Evolutionary conservation across 2,797 vertebrate species (phyloP), one percentile per base, ranked within the genome.

Genomic region (Melopsittacus undulatus): DNA sequence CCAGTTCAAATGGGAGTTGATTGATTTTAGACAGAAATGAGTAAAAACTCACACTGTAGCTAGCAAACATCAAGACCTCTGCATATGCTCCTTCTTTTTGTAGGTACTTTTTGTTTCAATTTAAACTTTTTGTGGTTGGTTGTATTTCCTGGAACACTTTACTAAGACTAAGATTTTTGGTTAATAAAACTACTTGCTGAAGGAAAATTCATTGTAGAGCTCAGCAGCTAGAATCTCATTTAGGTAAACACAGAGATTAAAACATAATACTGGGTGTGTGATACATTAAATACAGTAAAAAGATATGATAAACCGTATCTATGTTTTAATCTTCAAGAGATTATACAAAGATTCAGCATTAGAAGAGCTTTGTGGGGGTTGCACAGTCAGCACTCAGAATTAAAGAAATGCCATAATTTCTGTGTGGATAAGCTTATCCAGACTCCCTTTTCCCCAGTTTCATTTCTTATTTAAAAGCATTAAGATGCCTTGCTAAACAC

Each of bases 91-190:
- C 13, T 48, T 26, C 2, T 52, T 77, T 67, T 48, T 67, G 23
- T 26, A 52, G 17, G 12, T 49, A 40, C 4, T 20, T 32, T 79
- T 79, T 61, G 30, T 87, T 67, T 29, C 27, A 73, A 42, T 68
- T 57, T 83, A 36, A 66, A 27, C 6, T 42, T 83, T 63, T 80
- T 81, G 49, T 81, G 45, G 34, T 83, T 80, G 45, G 13, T 24
- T 32, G 11, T 68, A 32, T 74, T 88, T 92, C 62, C 79, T 90
- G 62, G 26, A 86, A 86, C 26, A 72, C 8, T 19, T 56, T 79
- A 36, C 30, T 40, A 42, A 42, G 90, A 45, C 12, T 51, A 69
- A 49, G 4, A 3, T 43, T 79, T 66, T 66, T 1, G 2, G 42
- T 62, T 79, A 79, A 30, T n/a, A 36, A 83, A 91, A 36, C 32